A percentile compares a stretch with the other conserved stretches of the same genome.
Conservation (phyloP, 2,113 vertebrate genomes). For the Phylloscopus whistleri region DNA sequence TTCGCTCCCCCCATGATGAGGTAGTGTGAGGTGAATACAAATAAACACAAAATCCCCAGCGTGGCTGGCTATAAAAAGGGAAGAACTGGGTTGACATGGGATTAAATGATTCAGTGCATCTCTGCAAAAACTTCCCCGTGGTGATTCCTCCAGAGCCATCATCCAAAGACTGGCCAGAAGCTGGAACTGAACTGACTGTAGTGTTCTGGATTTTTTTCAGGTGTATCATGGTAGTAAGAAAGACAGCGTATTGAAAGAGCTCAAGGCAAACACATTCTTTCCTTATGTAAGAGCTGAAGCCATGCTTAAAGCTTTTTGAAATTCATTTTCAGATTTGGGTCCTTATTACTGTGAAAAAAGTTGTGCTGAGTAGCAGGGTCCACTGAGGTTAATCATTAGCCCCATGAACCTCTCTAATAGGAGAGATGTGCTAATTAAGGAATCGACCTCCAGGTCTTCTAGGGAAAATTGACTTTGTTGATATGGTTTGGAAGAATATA, state of each 20-base stretch:
- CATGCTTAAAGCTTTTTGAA: background rate
- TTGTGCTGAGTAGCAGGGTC: background rate
- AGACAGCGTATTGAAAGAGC: background rate
- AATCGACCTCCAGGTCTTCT: background rate
- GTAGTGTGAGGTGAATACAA: background rate
- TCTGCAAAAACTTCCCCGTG: background rate
- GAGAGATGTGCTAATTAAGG: background rate
- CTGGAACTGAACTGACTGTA: background rate
- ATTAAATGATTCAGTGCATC: background rate
- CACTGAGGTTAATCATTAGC: background rate
- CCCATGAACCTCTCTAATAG: background rate
- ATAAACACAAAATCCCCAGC: background rate
- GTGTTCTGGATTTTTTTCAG: background rate
- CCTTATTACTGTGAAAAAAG: background rate
- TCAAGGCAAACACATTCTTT: background rate
- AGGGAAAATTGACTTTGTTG: background rate
- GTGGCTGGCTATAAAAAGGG: background rate
- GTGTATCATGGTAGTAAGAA: background rate
- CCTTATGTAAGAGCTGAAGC: background rate
- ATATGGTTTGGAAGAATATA: background rate
- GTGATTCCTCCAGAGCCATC: background rate
- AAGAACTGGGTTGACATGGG: background rate
- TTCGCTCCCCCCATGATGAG: rapidly evolving
- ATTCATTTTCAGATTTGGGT: background rate
- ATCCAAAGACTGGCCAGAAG: background rate